Evolutionary conservation across 2,113 vertebrate species (phyloP).

Genomic region (Cavia aperea): DNA sequence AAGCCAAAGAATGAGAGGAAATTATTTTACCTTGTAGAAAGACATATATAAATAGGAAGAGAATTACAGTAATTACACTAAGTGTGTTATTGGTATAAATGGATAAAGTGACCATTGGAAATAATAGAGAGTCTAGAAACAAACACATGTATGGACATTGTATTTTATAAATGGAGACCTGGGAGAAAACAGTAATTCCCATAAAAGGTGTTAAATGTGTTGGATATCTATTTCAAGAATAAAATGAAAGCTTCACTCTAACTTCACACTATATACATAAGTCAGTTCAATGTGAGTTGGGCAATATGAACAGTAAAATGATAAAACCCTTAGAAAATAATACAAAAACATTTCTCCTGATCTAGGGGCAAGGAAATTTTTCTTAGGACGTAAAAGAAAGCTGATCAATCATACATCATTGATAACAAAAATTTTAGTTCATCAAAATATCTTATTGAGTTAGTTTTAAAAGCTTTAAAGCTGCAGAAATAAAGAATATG

Average conservation of each 20-base stretch:
- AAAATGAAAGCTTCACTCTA: neutral
- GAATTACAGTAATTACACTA: neutral
- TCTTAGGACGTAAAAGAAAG: neutral
- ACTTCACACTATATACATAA: neutral
- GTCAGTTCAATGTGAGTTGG: neutral
- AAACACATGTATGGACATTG: neutral
- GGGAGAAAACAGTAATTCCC: neutral
- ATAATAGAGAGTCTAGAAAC: neutral
- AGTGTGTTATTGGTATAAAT: neutral
- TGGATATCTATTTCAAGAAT: neutral
- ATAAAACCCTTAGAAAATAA: neutral
- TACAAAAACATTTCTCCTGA: neutral
- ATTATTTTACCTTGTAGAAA: neutral
- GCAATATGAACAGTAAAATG: neutral
- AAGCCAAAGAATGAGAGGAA: neutral
- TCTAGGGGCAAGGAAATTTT: neutral
- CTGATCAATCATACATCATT: neutral
- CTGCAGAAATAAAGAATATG: neutral
- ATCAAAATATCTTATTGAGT: neutral
- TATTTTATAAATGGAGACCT: neutral
- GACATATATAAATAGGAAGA: neutral
- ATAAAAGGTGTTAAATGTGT: neutral
- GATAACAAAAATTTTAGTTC: slow-evolving; percentile 8
- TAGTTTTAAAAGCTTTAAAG: neutral
- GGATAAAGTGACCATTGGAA: neutral